These are phyloP conservation scores for Campylomormyrus numenius DNA, from an alignment of 2,113 vertebrate species.

Conservation along the genomic window DNA sequence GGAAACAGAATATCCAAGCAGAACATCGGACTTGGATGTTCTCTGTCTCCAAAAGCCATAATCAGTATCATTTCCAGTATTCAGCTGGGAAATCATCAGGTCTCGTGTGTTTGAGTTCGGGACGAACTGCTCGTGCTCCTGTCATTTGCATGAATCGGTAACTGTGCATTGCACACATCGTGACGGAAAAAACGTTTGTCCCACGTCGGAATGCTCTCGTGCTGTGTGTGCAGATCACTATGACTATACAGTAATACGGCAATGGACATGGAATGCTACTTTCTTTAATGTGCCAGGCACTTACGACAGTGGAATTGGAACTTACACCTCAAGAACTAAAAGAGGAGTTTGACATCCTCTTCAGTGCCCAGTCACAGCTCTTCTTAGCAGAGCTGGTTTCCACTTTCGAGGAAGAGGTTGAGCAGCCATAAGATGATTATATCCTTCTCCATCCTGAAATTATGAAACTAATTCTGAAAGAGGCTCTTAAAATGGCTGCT, in stretches of 20 bases:
- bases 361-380: too few relatives aligned
- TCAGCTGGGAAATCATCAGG: neutral
- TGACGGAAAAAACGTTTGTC: neutral
- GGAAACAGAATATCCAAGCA: neutral
- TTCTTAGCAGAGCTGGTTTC: slow-evolving; percentile 56
- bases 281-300: too few relatives aligned
- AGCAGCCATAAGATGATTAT: slow-evolving; percentile 18
- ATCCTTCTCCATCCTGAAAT: neutral
- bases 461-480: neutral
- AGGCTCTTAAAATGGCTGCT: neutral
- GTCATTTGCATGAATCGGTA: neutral
- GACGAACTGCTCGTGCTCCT: neutral
- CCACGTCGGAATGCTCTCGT: neutral
- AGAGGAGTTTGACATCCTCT: too few relatives aligned
- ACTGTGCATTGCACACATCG: neutral
- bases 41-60: neutral
- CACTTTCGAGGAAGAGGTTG: slow-evolving; percentile 57
- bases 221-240: neutral
- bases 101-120: neutral
- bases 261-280: too few relatives aligned
- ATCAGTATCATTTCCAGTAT: neutral
- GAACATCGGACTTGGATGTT: neutral
- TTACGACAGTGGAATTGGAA: too few relatives aligned
- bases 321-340: too few relatives aligned
- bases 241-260: neutral